These are phyloP conservation scores for Pantherophis vulpinus DNA, from an alignment of 2,797 vertebrate species.

Conservation along the genomic window DNA sequence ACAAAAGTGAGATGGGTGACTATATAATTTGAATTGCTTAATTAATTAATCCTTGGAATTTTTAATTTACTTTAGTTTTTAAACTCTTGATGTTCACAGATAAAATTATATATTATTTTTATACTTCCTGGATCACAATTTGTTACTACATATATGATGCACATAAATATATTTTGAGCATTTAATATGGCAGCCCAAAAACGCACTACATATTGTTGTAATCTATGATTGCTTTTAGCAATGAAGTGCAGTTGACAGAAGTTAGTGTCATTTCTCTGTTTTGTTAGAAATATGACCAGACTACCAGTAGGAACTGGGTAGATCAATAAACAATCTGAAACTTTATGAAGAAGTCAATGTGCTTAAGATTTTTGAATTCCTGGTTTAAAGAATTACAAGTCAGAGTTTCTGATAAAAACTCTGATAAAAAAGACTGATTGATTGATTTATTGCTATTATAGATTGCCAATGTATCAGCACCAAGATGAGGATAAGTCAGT, in stretches of 20 bases:
- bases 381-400: neutral
- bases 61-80: neutral
- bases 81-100: neutral
- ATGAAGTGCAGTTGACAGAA: neutral
- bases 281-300: neutral
- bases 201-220: neutral
- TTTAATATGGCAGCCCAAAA: neutral
- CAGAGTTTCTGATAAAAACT: neutral
- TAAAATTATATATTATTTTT: neutral
- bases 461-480: neutral
- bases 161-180: neutral
- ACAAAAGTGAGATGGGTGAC: neutral
- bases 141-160: neutral
- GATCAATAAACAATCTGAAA: neutral
- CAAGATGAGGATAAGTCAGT: neutral
- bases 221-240: neutral
- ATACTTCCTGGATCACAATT: neutral
- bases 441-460: neutral
- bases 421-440: neutral
- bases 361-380: neutral
- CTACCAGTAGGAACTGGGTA: neutral
- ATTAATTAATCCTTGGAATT: neutral
- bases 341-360: neutral
- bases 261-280: neutral
- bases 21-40: neutral